Conservation (phyloP, 2,888 invertebrate species). For the Dilophus febrilis region DNA sequence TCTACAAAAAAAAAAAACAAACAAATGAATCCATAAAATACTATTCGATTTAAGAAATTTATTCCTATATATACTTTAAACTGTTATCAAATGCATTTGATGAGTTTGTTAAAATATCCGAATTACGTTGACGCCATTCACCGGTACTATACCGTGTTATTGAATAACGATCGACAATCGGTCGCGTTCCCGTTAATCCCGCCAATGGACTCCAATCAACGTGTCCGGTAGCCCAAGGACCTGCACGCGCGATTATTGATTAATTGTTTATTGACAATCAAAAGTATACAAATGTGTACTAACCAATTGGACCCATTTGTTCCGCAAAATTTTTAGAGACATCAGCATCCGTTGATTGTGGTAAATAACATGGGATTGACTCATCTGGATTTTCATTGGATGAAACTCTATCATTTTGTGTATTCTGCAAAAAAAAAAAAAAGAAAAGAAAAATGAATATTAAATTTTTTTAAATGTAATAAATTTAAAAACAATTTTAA, state of each 20-base stretch:
- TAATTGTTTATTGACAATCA: background rate
- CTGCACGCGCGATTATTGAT: too few species aligned
- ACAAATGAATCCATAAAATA: background rate
- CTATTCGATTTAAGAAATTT: background rate
- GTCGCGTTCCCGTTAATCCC: conserved; percentile 54
- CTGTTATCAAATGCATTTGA: conserved; percentile 34
- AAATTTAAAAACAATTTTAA: too few species aligned
- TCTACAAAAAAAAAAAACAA: conserved; percentile 15
- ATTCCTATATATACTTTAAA: conserved; percentile 27
- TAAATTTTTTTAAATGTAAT: too few species aligned
- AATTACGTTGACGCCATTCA: conserved; percentile 52
- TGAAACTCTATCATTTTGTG: too few species aligned
- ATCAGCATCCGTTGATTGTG: conserved; percentile 35
- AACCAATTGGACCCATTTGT: conserved; percentile 35
- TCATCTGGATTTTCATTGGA: too few species aligned
- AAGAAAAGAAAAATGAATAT: too few species aligned
- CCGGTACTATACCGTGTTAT: conserved; percentile 52
- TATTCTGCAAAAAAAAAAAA: too few species aligned
- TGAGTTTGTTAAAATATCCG: conserved; percentile 26
- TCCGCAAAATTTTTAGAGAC: conserved; percentile 22
- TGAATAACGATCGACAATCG: conserved; percentile 57
- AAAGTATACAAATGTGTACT: too few species aligned
- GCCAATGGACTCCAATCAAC: conserved; percentile 56
- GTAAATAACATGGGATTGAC: conserved; percentile 37
- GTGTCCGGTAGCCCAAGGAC: conserved; percentile 53